These are phyloP conservation scores for Achroia grisella DNA, from an alignment of 1,140 invertebrate species.

Conservation along the genomic window DNA sequence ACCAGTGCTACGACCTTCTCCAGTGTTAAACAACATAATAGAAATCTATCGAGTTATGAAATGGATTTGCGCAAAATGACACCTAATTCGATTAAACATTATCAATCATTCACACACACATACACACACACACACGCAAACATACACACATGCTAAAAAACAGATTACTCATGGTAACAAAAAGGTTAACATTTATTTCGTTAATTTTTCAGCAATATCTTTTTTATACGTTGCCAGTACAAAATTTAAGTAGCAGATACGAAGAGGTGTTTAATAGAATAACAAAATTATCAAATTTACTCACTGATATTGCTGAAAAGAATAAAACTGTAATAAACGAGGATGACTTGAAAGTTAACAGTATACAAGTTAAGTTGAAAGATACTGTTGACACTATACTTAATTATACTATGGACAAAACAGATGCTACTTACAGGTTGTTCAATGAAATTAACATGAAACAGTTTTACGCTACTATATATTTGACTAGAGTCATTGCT, in stretches of 20 bases:
- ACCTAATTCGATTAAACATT: too few species aligned
- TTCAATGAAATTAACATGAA: slow-evolving; percentile 49
- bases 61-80: too few species aligned
- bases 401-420: slow-evolving; percentile 36
- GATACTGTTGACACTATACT: slow-evolving; percentile 30
- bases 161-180: too few species aligned
- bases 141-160: too few species aligned
- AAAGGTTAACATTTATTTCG: too few species aligned
- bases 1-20: too few species aligned
- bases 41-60: too few species aligned
- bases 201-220: slow-evolving; percentile 61
- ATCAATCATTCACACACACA: too few species aligned
- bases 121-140: too few species aligned
- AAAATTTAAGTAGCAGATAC: slow-evolving; percentile 46
- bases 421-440: slow-evolving; percentile 27
- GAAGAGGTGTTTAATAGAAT: slow-evolving; percentile 40
- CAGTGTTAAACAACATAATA: too few species aligned
- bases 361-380: slow-evolving; percentile 31
- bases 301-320: slow-evolving; percentile 36
- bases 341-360: slow-evolving; percentile 28
- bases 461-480: slow-evolving; percentile 37
- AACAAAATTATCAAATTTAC: slow-evolving; percentile 27
- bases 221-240: slow-evolving; percentile 45
- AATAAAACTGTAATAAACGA: slow-evolving; percentile 24
- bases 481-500: slow-evolving; percentile 54